A percentile compares a stretch with the other conserved stretches of the same genome.
Conservation (phyloP, 2,888 invertebrate species). For the Chrysomela aeneicollis region DNA sequence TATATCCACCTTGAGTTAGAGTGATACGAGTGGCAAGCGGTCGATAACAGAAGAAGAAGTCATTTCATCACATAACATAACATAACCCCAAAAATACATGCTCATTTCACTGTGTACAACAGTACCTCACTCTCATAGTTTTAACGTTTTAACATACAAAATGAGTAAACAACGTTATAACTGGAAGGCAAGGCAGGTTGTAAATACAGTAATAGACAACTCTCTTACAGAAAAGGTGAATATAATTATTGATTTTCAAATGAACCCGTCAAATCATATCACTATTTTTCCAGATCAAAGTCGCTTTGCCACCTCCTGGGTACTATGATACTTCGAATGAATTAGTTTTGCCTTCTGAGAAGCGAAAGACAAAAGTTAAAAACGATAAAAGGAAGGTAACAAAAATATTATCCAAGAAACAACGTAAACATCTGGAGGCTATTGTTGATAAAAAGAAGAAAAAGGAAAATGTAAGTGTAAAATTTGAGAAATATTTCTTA, state of each 20-base stretch:
- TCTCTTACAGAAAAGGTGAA: conserved; percentile 72
- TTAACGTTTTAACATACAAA: too few species aligned
- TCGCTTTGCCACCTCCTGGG: conserved; percentile 70
- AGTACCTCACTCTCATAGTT: too few species aligned
- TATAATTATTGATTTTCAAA: conserved; percentile 19
- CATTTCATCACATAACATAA: too few species aligned
- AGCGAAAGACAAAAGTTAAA: conserved; percentile 77
- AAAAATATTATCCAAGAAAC: conserved; percentile 84
- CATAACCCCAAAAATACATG: too few species aligned
- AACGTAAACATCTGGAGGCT: conserved; percentile 84
- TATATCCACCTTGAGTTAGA: too few species aligned
- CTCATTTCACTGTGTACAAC: too few species aligned
- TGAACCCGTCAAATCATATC: conserved; percentile 4
- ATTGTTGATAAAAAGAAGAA: conserved; percentile 89
- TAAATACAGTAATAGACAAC: conserved; percentile 76
- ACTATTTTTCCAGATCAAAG: conserved; percentile 61
- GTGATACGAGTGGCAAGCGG: too few species aligned
- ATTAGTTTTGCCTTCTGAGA: conserved; percentile 82
- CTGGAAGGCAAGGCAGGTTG: conserved; percentile 76
- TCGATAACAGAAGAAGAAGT: too few species aligned
- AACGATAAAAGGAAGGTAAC: conserved; percentile 66
- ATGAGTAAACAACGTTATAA: conserved; percentile 73
- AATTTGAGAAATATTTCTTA: neutral
- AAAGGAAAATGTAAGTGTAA: conserved; percentile 79
- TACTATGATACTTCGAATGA: conserved; percentile 80